Conservation (phyloP, 1,140 invertebrate species). For the Venustaconcha ellipsiformis region DNA sequence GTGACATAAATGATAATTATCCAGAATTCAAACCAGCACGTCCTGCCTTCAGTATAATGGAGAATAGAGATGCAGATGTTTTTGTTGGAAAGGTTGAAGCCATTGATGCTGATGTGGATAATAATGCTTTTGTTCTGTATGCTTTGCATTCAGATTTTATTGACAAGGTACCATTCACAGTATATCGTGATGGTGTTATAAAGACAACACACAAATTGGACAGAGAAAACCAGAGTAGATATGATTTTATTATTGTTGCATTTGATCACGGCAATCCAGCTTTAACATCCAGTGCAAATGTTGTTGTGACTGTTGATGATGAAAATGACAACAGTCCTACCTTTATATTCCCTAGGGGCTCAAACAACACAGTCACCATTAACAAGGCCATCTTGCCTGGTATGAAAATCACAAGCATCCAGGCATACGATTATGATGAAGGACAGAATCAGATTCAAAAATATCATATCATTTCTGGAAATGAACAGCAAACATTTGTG, state of each 20-base stretch:
- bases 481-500: constrained; percentile 80
- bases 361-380: constrained; percentile 47
- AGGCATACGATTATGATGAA: constrained; percentile 50
- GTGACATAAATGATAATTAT: constrained; percentile 76
- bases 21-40: constrained; percentile 46
- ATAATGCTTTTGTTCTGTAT: constrained; percentile 87
- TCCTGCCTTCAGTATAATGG: constrained; percentile 71
- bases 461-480: constrained; percentile 62
- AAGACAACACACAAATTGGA: constrained; percentile 83
- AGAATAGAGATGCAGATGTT: constrained; percentile 80
- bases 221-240: constrained; percentile 82
- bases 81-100: constrained; percentile 85
- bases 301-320: constrained; percentile 72
- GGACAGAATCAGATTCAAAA: constrained; percentile 39
- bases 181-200: constrained; percentile 73
- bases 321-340: constrained; percentile 94
- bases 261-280: constrained; percentile 78
- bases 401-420: constrained; percentile 39
- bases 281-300: constrained; percentile 71
- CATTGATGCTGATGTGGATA: constrained; percentile 87
- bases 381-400: constrained; percentile 39
- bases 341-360: constrained; percentile 46
- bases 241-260: constrained; percentile 79
- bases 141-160: constrained; percentile 81
- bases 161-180: constrained; percentile 62